Evolutionary conservation across 2,113 vertebrate genomes (phyloP).

Genomic region (Caretta caretta): DNA sequence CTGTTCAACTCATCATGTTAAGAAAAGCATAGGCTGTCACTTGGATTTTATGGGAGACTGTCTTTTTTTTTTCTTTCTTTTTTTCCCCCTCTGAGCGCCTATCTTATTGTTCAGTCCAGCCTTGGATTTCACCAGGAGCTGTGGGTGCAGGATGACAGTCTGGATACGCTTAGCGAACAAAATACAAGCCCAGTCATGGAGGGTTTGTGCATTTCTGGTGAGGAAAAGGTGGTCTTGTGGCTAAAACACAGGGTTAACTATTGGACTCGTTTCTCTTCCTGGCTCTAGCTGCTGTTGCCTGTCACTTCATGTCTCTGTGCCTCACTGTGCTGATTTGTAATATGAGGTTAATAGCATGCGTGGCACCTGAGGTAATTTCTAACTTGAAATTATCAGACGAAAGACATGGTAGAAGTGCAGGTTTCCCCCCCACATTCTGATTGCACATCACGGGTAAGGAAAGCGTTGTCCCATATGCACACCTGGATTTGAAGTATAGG

Average conservation of each 20-base stretch:
- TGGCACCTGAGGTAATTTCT: neutral
- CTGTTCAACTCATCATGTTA: slow-evolving; percentile 34
- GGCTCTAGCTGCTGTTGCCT: neutral
- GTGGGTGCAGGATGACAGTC: neutral
- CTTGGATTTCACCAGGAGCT: neutral
- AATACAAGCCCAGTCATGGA: neutral
- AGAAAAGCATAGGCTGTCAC: neutral
- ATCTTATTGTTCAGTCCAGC: neutral
- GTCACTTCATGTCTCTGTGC: neutral
- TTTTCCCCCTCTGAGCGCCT: neutral
- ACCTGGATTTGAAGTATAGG: neutral
- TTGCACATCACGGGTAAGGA: neutral
- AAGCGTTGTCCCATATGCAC: neutral
- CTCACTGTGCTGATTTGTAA: neutral
- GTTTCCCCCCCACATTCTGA: accelerated
- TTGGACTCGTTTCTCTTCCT: neutral
- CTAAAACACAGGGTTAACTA: neutral
- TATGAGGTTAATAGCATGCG: neutral
- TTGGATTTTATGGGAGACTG: neutral
- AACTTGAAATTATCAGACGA: neutral
- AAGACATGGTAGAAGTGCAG: neutral
- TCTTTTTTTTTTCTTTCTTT: neutral
- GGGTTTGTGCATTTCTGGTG: accelerated
- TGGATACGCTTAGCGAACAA: neutral
- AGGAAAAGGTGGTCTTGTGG: neutral